A percentile compares a stretch with the other conserved stretches of the same genome.
These are phyloP conservation scores for Drosophila suzukii DNA, from an alignment of 1,140 invertebrate species.

Conservation along the genomic window DNA sequence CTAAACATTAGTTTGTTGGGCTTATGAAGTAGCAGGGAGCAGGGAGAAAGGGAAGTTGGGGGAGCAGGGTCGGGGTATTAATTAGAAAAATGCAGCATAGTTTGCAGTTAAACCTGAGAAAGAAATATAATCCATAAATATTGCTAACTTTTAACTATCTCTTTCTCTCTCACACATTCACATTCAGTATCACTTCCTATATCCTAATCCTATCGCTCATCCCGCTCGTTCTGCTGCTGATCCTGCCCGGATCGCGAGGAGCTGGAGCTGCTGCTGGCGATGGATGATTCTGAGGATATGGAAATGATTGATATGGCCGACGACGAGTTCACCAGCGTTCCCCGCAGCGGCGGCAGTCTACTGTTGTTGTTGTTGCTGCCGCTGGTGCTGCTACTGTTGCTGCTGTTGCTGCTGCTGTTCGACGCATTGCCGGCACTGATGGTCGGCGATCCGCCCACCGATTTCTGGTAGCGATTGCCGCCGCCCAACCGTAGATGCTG, in stretches of 20 bases:
- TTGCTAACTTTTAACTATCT: constrained; percentile 23
- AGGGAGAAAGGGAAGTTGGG: background rate
- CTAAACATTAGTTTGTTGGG: constrained; percentile 18
- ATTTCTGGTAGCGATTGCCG: constrained; percentile 28
- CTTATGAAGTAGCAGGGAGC: constrained; percentile 1
- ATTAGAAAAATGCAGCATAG: constrained; percentile 45
- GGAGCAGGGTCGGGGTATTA: constrained; percentile 1
- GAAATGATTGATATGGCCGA: constrained; percentile 81
- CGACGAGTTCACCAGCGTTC: constrained; percentile 69
- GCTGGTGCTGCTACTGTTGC: constrained; percentile 26
- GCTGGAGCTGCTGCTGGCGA: constrained; percentile 64
- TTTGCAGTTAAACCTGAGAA: constrained; percentile 37
- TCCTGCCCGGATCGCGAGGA: constrained; percentile 67
- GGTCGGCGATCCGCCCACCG: constrained; percentile 25
- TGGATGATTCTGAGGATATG: constrained; percentile 82
- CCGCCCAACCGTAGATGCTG: constrained; percentile 33
- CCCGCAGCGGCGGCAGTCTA: constrained; percentile 58
- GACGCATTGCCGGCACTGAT: constrained; percentile 13
- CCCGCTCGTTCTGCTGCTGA: constrained; percentile 37
- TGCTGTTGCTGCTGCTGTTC: constrained; percentile 32
- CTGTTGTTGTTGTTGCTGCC: constrained; percentile 25
- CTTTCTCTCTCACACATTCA: constrained; percentile 12
- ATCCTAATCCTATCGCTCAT: constrained; percentile 33
- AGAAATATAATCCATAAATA: constrained; percentile 37
- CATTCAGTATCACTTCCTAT: constrained; percentile 7